phyloP scores from a whole-genome alignment of 2,113 vertebrate genomes.

The Zeus faber region DNA sequence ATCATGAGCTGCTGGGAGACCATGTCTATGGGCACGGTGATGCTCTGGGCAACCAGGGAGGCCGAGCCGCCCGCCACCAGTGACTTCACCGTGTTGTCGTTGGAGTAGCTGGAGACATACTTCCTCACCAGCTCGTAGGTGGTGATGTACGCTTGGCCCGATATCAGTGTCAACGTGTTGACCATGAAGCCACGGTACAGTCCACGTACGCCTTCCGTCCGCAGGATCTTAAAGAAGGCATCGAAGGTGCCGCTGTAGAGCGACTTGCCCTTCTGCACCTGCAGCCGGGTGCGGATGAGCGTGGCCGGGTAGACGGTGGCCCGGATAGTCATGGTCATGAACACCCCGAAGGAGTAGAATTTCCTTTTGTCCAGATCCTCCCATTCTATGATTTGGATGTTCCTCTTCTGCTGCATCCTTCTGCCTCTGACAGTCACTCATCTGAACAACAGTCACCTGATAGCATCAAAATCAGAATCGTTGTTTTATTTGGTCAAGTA shows the following conservation, averaged over 20 bases:
- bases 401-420: conserved; percentile 79
- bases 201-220: conserved; percentile 80
- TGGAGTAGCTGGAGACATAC: conserved; percentile 84
- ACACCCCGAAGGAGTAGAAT: conserved; percentile 92
- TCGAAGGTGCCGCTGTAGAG: conserved; percentile 91
- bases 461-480: background rate
- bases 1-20: conserved; percentile 99
- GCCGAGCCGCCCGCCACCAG: conserved; percentile 92
- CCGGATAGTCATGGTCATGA: conserved; percentile 95
- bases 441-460: conserved; percentile 36
- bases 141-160: conserved; percentile 97
- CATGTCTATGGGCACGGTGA: conserved; percentile 95
- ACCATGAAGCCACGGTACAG: conserved; percentile 95
- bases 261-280: conserved; percentile 92
- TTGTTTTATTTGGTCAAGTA: background rate
- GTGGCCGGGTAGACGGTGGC: conserved; percentile 94
- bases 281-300: conserved; percentile 90
- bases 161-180: conserved; percentile 94
- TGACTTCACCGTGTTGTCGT: conserved; percentile 88
- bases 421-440: conserved; percentile 34
- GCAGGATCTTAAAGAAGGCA: conserved; percentile 92
- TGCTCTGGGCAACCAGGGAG: conserved; percentile 95
- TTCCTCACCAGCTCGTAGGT: conserved; percentile 94
- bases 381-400: conserved; percentile 98
- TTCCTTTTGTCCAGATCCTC: conserved; percentile 97